Conservation (phyloP, 2,113 vertebrate genomes). For the Scolopax mira region DNA sequence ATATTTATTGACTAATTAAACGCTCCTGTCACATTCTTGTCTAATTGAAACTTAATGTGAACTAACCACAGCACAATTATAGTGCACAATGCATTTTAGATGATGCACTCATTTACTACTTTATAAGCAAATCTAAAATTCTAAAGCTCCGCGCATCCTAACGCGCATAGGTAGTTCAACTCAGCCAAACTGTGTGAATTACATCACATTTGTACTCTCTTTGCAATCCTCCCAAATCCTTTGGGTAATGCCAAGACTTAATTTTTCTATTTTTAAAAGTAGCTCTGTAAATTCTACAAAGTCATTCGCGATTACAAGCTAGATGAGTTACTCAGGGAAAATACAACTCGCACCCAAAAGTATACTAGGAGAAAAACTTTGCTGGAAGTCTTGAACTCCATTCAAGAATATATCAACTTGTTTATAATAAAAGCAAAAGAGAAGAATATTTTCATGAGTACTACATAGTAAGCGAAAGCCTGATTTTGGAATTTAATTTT, state of each 20-base stretch:
- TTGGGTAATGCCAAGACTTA: not conserved
- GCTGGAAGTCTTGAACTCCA: not conserved
- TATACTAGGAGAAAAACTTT: not conserved
- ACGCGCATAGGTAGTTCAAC: not conserved
- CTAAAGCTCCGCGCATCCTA: not conserved
- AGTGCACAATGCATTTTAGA: not conserved
- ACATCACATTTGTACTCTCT: not conserved
- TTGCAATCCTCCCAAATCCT: not conserved
- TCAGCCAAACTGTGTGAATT: not conserved
- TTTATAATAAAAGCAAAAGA: not conserved
- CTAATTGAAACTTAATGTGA: slow-evolving; percentile 70
- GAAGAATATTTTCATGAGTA: not conserved
- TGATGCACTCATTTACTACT: slow-evolving; percentile 26
- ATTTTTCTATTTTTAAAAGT: not conserved
- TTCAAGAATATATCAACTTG: slow-evolving; percentile 1
- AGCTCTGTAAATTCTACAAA: not conserved
- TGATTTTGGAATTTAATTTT: not conserved
- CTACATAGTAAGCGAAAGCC: not conserved
- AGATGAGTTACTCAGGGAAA: not conserved
- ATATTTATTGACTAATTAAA: slow-evolving; percentile 67
- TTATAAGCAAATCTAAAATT: slow-evolving; percentile 54
- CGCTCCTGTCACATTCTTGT: slow-evolving; percentile 69
- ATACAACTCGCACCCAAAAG: not conserved
- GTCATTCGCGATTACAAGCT: not conserved
- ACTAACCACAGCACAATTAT: slow-evolving; percentile 37